Conservation (phyloP, 2,797 vertebrate species). For the Galaxias olidus region DNA sequence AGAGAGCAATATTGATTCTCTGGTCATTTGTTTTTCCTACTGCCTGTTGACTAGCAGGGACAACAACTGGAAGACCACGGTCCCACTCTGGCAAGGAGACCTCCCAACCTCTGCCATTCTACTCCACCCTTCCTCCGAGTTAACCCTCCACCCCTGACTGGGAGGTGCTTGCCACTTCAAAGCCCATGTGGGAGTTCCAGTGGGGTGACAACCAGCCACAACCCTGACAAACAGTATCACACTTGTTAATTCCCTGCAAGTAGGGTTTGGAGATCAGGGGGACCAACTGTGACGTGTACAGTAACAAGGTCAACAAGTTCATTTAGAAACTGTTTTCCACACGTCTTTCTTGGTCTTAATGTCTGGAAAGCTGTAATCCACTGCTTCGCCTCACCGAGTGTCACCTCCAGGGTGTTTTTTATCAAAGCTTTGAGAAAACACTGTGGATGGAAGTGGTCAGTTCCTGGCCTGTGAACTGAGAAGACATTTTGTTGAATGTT, state of each 20-base stretch:
- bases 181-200: constrained; percentile 52
- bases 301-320: not conserved
- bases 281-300: too few species aligned
- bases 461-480: not conserved
- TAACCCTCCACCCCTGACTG: constrained; percentile 54
- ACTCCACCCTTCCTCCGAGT: constrained; percentile 37
- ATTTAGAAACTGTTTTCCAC: too few species aligned
- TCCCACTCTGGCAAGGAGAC: constrained; percentile 56
- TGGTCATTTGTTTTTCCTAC: constrained; percentile 39
- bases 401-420: too few species aligned
- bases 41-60: constrained; percentile 47
- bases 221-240: constrained; percentile 61
- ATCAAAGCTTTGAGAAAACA: not conserved
- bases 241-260: constrained; percentile 65
- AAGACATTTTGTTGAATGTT: not conserved
- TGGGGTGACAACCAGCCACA: constrained; percentile 60
- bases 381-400: too few species aligned
- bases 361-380: too few species aligned
- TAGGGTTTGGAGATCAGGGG: constrained; percentile 47
- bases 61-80: constrained; percentile 71
- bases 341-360: too few species aligned
- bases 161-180: constrained; percentile 69
- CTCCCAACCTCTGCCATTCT: constrained; percentile 1
- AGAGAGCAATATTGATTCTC: constrained; percentile 66
- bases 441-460: not conserved